phyloP scores from a whole-genome alignment of 2,888 invertebrate genomes.

The Ornithoptera alexandrae region DNA sequence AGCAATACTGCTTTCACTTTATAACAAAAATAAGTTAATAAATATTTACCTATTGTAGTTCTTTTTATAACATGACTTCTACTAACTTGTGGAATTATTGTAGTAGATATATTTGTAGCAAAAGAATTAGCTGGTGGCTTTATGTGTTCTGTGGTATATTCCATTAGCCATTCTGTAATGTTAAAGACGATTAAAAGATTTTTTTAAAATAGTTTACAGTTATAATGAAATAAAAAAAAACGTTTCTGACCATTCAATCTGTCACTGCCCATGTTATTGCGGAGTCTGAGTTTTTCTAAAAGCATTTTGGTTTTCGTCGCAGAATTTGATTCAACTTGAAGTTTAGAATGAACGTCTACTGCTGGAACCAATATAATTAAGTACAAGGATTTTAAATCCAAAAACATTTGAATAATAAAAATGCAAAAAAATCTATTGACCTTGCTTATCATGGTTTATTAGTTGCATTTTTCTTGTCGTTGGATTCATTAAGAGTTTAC shows the following conservation, averaged over 20 bases:
- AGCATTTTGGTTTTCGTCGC: constrained; percentile 19
- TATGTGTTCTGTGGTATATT: constrained; percentile 19
- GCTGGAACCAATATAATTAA: background rate
- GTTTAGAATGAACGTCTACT: background rate
- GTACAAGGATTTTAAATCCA: background rate
- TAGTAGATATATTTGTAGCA: constrained; percentile 17
- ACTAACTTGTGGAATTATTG: constrained; percentile 27
- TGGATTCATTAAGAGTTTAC: constrained; percentile 14
- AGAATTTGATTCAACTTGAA: constrained; percentile 9
- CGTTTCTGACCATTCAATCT: constrained; percentile 14
- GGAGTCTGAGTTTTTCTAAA: constrained; percentile 30
- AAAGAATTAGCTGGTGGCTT: constrained; percentile 20
- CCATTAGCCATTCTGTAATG: constrained; percentile 27
- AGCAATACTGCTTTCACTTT: background rate
- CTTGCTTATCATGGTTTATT: background rate
- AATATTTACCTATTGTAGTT: constrained; percentile 9
- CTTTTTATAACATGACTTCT: constrained; percentile 11
- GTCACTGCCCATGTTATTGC: constrained; percentile 19
- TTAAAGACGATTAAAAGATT: background rate
- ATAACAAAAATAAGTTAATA: background rate
- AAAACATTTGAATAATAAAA: background rate
- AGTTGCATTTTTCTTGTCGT: constrained; percentile 10
- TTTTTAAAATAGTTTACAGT: background rate
- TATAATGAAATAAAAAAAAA: background rate
- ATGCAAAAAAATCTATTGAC: background rate